These are phyloP conservation scores for Drosophila simulans DNA, from an alignment of 1,140 invertebrate genomes.

Conservation along the genomic window DNA sequence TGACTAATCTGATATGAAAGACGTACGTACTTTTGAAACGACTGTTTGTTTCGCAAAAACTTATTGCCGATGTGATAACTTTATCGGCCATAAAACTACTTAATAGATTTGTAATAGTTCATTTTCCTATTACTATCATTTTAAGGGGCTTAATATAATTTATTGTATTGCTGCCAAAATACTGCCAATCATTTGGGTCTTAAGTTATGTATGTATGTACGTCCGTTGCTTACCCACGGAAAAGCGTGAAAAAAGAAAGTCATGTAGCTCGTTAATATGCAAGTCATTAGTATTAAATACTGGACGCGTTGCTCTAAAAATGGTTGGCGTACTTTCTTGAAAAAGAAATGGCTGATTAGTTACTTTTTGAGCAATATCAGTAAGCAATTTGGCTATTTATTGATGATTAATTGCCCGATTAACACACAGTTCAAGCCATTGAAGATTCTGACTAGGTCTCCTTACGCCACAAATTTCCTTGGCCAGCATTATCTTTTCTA, in stretches of 20 bases:
- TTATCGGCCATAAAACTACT: neutral
- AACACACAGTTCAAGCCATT: neutral
- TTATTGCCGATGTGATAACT: neutral
- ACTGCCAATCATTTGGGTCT: constrained; percentile 27
- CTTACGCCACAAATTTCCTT: neutral
- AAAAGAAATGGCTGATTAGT: neutral
- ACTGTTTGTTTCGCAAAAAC: neutral
- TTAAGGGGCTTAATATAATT: neutral
- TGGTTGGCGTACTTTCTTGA: neutral
- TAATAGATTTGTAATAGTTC: neutral
- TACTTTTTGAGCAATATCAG: neutral
- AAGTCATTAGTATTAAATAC: neutral
- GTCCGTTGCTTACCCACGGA: neutral
- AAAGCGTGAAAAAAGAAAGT: neutral
- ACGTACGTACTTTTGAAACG: too few relatives aligned
- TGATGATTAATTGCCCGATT: neutral
- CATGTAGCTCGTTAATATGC: constrained; percentile 1
- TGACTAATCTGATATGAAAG: too few relatives aligned
- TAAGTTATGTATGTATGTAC: neutral
- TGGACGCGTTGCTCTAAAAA: neutral
- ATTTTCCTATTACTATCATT: constrained; percentile 7
- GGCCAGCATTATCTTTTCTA: neutral
- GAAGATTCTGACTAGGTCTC: neutral
- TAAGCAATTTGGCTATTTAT: neutral
- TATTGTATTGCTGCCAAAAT: constrained; percentile 6